These are phyloP conservation scores for Indicator indicator DNA, from an alignment of 2,113 vertebrate species.

Conservation along the genomic window DNA sequence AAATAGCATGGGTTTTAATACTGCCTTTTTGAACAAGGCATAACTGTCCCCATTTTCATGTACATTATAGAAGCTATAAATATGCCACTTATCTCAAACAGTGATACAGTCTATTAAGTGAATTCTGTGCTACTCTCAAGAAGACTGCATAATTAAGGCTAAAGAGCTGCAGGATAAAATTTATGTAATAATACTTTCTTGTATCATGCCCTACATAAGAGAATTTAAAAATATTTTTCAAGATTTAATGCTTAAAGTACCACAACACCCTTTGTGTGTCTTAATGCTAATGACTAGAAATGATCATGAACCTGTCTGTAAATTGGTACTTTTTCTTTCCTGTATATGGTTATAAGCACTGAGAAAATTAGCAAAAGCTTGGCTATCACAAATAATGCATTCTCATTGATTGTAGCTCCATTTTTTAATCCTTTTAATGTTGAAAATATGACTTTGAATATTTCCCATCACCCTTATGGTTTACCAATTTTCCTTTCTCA, in stretches of 20 bases:
- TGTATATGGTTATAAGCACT: background rate
- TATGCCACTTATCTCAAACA: slow-evolving; percentile 49
- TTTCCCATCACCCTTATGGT: background rate
- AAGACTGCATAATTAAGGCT: slow-evolving; percentile 55
- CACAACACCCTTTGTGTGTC: background rate
- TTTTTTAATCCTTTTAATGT: background rate
- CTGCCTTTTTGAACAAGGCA: background rate
- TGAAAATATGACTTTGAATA: background rate
- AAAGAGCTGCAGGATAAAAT: slow-evolving; percentile 56
- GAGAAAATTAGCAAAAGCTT: background rate
- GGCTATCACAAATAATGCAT: background rate
- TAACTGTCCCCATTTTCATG: slow-evolving; percentile 5
- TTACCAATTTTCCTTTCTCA: background rate
- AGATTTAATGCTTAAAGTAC: background rate
- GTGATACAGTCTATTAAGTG: slow-evolving; percentile 45
- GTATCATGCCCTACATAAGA: slow-evolving; percentile 5
- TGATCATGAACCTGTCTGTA: background rate
- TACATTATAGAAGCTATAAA: slow-evolving; percentile 39
- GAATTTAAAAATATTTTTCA: slow-evolving; percentile 16
- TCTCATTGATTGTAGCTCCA: background rate
- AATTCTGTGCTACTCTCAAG: slow-evolving; percentile 16
- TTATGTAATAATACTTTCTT: slow-evolving; percentile 39
- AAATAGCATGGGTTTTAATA: background rate
- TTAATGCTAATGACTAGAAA: background rate
- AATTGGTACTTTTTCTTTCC: background rate